These are phyloP conservation scores for Rhyacophila brunnea DNA, from an alignment of 1,140 invertebrate genomes.

Conservation along the genomic window DNA sequence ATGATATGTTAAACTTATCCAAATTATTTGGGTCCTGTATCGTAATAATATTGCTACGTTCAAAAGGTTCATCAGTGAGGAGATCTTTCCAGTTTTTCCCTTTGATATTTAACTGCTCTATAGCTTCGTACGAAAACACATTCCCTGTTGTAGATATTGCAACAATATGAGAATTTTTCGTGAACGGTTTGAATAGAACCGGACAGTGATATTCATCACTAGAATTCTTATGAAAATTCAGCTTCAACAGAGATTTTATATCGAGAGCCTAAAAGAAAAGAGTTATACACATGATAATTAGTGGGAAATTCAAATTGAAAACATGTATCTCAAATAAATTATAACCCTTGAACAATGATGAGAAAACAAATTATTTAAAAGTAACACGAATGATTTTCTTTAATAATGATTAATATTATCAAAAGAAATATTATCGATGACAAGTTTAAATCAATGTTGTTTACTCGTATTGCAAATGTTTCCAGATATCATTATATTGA, in stretches of 20 bases:
- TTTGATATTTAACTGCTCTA: conserved; percentile 97
- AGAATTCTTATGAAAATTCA: conserved; percentile 87
- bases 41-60: conserved; percentile 88
- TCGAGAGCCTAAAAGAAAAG: conserved; percentile 68
- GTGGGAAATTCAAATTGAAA: conserved; percentile 14
- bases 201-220: conserved; percentile 89
- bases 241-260: conserved; percentile 80
- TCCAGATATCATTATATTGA: too few relatives aligned
- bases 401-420: too few relatives aligned
- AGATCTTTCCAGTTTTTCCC: conserved; percentile 93
- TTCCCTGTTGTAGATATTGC: conserved; percentile 90
- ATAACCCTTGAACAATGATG: too few relatives aligned
- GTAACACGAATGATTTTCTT: background rate
- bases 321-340: too few relatives aligned
- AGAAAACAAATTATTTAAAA: background rate
- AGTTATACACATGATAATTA: too few relatives aligned
- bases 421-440: too few relatives aligned
- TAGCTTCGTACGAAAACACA: conserved; percentile 94
- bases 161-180: conserved; percentile 94
- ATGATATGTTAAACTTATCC: conserved; percentile 92
- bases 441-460: too few relatives aligned
- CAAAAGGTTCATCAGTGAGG: conserved; percentile 86
- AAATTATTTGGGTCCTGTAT: conserved; percentile 92
- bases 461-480: too few relatives aligned
- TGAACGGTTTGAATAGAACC: conserved; percentile 92